phyloP scores from a whole-genome alignment of 1,140 invertebrate genomes.

The Drosophila nebulosa region DNA sequence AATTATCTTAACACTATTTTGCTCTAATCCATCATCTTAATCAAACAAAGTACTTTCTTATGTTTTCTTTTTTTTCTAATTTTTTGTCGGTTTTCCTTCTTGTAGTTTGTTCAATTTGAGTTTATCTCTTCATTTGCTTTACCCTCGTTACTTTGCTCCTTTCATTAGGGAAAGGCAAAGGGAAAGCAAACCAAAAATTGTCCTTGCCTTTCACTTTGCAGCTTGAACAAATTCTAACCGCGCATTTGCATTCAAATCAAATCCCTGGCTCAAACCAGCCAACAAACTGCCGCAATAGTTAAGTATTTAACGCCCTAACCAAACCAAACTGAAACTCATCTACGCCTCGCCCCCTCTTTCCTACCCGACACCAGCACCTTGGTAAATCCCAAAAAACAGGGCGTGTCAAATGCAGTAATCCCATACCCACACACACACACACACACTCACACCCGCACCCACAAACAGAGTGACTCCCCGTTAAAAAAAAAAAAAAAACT shows the following conservation, averaged over 20 bases:
- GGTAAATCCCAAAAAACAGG: constrained; percentile 21
- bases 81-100: not conserved
- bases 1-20: not conserved
- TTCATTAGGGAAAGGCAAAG: constrained; percentile 24
- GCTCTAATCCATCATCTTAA: not conserved
- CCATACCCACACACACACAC: constrained; percentile 24
- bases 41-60: not conserved
- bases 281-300: constrained; percentile 45
- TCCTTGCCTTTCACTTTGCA: not conserved
- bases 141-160: not conserved
- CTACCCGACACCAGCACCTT: not conserved
- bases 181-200: not conserved
- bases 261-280: constrained; percentile 14
- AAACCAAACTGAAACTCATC: constrained; percentile 13
- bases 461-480: constrained; percentile 28
- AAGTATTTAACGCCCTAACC: constrained; percentile 47
- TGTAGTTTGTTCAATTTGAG: not conserved
- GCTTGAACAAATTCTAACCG: not conserved
- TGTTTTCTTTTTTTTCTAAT: not conserved
- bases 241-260: not conserved
- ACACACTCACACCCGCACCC: too few relatives aligned
- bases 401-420: constrained; percentile 46
- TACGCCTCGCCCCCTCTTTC: not conserved
- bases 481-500: constrained; percentile 11
- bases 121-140: not conserved